Conservation (phyloP, 2,113 vertebrate genomes). For the Muntiacus muntjak region DNA sequence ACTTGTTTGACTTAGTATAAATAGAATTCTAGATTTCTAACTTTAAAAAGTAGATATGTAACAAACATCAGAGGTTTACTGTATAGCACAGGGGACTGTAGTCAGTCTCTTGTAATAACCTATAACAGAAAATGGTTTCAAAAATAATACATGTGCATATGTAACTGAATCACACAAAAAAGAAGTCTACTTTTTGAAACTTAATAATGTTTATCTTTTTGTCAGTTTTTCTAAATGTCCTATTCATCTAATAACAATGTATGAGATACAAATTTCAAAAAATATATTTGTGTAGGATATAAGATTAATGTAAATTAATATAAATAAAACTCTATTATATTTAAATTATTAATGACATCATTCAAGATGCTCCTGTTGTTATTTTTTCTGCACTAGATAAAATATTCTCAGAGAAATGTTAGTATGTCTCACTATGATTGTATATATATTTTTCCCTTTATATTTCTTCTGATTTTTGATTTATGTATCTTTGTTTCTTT, state of each 20-base stretch:
- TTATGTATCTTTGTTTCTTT: not conserved
- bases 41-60: not conserved
- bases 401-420: not conserved
- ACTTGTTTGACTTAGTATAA: not conserved
- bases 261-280: not conserved
- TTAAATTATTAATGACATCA: not conserved
- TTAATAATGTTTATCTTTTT: not conserved
- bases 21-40: not conserved
- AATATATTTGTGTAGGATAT: not conserved
- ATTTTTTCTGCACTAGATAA: not conserved
- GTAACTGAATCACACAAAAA: not conserved
- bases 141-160: not conserved
- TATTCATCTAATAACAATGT: not conserved
- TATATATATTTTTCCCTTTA: not conserved
- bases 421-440: not conserved
- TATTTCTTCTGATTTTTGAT: not conserved
- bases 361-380: not conserved
- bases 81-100: not conserved
- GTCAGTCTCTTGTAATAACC: not conserved
- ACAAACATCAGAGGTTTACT: not conserved
- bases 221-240: not conserved
- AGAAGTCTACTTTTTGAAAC: not conserved
- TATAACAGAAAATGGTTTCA: not conserved
- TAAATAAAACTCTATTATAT: not conserved
- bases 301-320: not conserved